phyloP scores from a whole-genome alignment of 2,888 invertebrate genomes.

The Hypercompe scribonia region DNA sequence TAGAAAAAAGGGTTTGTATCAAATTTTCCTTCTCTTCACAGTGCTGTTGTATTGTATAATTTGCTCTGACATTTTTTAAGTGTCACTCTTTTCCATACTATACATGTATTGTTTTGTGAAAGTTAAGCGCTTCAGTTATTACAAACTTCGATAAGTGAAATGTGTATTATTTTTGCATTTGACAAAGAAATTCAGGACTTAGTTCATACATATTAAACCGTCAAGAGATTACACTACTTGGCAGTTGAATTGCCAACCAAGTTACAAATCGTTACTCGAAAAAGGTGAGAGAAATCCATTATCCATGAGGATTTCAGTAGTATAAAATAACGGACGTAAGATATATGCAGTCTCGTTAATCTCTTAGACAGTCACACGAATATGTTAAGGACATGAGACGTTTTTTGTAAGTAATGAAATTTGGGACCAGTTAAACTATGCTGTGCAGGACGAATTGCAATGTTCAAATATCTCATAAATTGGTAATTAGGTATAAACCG shows the following conservation, averaged over 20 bases:
- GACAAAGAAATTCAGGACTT: background rate
- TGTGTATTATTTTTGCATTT: no score
- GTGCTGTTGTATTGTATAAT: no score
- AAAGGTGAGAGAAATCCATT: background rate
- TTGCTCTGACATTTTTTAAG: no score
- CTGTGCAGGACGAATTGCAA: background rate
- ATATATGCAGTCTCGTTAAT: background rate
- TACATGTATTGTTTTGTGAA: no score
- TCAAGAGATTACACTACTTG: background rate
- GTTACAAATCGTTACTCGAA: background rate
- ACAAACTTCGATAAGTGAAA: background rate
- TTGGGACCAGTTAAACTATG: background rate
- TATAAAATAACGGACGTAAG: background rate
- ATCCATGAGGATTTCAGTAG: background rate
- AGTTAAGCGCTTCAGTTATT: background rate
- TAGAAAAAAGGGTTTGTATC: no score
- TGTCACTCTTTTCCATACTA: no score
- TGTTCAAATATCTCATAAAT: background rate
- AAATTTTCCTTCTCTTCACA: no score
- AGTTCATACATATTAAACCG: background rate
- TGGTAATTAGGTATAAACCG: background rate
- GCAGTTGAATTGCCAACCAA: background rate
- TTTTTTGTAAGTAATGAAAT: background rate
- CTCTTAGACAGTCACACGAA: background rate
- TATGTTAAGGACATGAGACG: background rate